Evolutionary conservation across 2,113 vertebrate genomes (phyloP).

Genomic region (Macheiramphus alcinus): DNA sequence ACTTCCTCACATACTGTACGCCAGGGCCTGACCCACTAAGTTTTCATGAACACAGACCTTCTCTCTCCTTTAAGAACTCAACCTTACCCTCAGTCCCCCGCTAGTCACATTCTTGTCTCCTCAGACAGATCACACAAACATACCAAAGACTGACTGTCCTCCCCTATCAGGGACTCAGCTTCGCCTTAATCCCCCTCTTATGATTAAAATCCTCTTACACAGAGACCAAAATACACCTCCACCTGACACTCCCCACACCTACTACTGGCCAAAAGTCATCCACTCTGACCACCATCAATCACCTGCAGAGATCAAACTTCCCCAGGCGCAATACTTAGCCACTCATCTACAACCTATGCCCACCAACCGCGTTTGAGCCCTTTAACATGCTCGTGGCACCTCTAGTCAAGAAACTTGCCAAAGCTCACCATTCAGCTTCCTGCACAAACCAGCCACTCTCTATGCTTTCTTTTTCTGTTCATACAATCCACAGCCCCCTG

Average conservation of each 20-base stretch:
- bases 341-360: too few species aligned
- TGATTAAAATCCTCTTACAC: neutral
- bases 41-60: neutral
- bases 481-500: neutral
- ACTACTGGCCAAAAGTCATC: neutral
- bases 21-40: neutral
- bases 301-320: neutral
- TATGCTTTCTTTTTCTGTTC: neutral
- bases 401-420: neutral
- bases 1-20: neutral
- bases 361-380: rapidly evolving
- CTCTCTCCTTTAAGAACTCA: neutral
- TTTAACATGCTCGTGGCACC: rapidly evolving
- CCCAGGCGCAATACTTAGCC: neutral
- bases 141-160: neutral
- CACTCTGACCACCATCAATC: neutral
- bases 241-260: neutral
- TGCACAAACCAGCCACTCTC: neutral
- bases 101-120: neutral
- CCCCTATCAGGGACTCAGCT: neutral
- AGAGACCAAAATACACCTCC: neutral
- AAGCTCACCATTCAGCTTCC: neutral
- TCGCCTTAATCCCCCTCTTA: neutral
- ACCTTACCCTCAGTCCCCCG: neutral
- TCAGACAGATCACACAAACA: neutral